These are phyloP conservation scores for Bradynema listronoti DNA, from an alignment of 1,140 invertebrate species.

Conservation along the genomic window DNA sequence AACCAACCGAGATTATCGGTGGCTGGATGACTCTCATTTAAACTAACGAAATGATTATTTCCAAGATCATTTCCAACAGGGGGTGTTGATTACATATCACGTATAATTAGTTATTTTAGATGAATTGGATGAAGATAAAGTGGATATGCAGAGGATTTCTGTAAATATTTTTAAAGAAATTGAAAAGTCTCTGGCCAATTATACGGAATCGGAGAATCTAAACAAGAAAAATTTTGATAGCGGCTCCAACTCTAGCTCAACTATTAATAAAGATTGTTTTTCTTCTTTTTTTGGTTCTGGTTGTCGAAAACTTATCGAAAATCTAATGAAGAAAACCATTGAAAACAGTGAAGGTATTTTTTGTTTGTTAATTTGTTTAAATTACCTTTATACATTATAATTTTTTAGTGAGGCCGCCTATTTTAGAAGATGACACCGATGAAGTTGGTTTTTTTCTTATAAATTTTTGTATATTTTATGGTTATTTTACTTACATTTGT, in stretches of 20 bases:
- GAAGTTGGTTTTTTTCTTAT: no score
- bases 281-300: not conserved
- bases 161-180: conserved; percentile 10
- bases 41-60: no score
- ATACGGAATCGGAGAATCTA: not conserved
- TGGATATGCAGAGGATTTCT: conserved; percentile 10
- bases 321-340: conserved; percentile 1
- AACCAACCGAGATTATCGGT: no score
- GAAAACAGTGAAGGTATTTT: not conserved
- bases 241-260: not conserved
- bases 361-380: not conserved
- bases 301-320: conserved; percentile 8
- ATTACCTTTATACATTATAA: not conserved
- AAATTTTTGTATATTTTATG: no score
- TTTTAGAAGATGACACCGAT: not conserved
- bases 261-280: conserved; percentile 2
- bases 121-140: no score
- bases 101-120: no score
- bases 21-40: no score
- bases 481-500: no score
- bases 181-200: conserved; percentile 1
- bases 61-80: no score
- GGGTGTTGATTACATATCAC: no score
- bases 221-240: not conserved
- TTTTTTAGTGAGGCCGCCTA: not conserved